A percentile compares a stretch with the other conserved stretches of the same genome.
Conservation (phyloP, 2,113 vertebrate species). For the Delphinus delphis region DNA sequence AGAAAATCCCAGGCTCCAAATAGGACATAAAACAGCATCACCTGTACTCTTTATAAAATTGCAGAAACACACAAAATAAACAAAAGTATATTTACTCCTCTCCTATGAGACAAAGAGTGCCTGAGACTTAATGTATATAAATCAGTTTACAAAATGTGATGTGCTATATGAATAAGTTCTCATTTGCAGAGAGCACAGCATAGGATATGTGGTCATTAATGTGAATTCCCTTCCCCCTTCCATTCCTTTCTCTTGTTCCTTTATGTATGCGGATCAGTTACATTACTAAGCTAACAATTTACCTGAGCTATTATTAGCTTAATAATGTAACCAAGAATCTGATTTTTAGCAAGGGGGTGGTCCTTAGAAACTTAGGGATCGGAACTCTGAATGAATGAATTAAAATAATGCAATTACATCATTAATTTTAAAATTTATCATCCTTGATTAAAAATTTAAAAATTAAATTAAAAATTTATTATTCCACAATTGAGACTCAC, state of each 20-base stretch:
- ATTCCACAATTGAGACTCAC: too few species aligned
- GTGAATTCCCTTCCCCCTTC: not conserved
- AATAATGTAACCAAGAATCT: too few species aligned
- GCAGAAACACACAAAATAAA: not conserved
- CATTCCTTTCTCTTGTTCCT: not conserved
- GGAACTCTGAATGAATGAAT: too few species aligned
- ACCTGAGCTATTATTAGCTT: too few species aligned
- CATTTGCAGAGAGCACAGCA: not conserved
- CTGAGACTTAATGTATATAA: not conserved
- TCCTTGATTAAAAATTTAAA: too few species aligned
- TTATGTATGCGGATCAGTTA: not conserved
- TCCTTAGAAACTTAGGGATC: too few species aligned
- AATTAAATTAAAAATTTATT: too few species aligned
- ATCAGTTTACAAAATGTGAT: not conserved
- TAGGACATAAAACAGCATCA: not conserved
- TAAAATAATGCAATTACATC: too few species aligned
- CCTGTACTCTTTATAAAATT: not conserved
- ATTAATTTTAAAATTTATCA: too few species aligned
- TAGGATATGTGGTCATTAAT: rapidly evolving
- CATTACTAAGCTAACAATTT: too few species aligned
- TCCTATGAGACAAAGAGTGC: not conserved
- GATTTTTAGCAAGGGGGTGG: too few species aligned
- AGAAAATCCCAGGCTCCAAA: not conserved
- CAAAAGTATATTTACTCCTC: not conserved
- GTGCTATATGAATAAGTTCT: not conserved